Evolutionary conservation across 2,888 invertebrate species (phyloP), one percentile per base, ranked within the genome.

Genomic region (Oasisia sp.): DNA sequence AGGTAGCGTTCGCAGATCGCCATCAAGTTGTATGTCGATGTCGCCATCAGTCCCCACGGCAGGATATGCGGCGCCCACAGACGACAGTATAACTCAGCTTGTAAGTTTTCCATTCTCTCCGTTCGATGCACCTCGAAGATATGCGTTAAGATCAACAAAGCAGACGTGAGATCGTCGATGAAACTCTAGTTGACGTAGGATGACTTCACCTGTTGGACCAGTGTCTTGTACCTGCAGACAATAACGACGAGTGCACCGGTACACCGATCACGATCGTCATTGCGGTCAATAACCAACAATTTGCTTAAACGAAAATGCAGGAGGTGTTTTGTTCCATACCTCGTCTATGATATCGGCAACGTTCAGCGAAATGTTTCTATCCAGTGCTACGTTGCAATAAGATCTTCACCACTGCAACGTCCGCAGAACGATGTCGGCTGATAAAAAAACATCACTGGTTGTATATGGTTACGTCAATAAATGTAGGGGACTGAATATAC

Each of bases 21-120:
- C n/a, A 91, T 44, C 32, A 91, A 44, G 32, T 91, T 91, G 32
- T 91, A 91, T 9, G 91, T 91, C 9, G 91, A 91, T 44, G 91
- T 14, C 91, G 32, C 44, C 32, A 44, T 44, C 44, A 91, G 38
- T 8, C 32, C 91, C 91, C 91, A 91, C n/a, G 44, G 44, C 2
- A 91, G 14, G 32, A 91, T n/a, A 7, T 91, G 38, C n/a, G 38
- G 14, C 9, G 38, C 45, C 38, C 91, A 91, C n/a, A 91, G 32
- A n/a, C 32, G 44, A 50, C 91, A 91, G n/a, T 11, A n/a, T 3
- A 91, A 32, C 32, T 45, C 7, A n/a, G 44, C 91, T 27, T 12
- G 32, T 9, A n/a, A 4, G 32, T 19, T 19, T n/a, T 91, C 32
- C n/a, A 32, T 44, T n/a, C 44, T 14, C 8, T 50, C 50, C 50